Evolutionary conservation across 1,140 invertebrate genomes (phyloP), one percentile per base, ranked within the genome.

Genomic region (Aphaenogaster rudis): DNA sequence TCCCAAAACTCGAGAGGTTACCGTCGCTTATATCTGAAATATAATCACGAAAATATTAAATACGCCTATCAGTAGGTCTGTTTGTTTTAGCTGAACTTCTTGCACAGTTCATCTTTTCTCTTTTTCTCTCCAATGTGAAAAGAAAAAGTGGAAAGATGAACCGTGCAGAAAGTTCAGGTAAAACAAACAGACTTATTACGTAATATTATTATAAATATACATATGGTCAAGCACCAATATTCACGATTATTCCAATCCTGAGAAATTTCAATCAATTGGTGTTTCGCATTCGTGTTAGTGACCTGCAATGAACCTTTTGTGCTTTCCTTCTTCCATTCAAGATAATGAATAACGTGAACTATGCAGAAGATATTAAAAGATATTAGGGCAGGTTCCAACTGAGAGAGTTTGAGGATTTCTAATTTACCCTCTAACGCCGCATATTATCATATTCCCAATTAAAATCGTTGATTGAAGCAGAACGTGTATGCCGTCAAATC

Each of bases 391-490:
- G 39, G 39, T 76, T 59, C n/a, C 52, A 57, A 17, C n/a, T 9
- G 54, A 69, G 69, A 33, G 28, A 71, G 67, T 71, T 69, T 28
- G 42, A 52, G 21, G 45, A 61, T 77, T 77, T 77, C 39, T 77
- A 77, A 77, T 77, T 78, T 33, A 78, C 42, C 42, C 7, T 48
- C 42, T 66, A 66, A 78, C 4, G 11, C 50, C 9, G 9, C 21
- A 7, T 13, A 63, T 78, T 50, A 33, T 39, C 61, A 36, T 66
- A 48, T 66, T 48, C 17, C 33, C 45, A 79, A 78, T 78, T 78
- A 63, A 78, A 78, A 64, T 78, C 59, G 59, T 78, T 45, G 42
- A 48, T 78, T 78, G 57, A 33, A 78, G 76, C 59, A 39, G 42
- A 78, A 78, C 57, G 8, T 11, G 57, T 45, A 63, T 21, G 57